phyloP scores from a whole-genome alignment of 2,888 invertebrate genomes.

The Oscheius sp. region DNA sequence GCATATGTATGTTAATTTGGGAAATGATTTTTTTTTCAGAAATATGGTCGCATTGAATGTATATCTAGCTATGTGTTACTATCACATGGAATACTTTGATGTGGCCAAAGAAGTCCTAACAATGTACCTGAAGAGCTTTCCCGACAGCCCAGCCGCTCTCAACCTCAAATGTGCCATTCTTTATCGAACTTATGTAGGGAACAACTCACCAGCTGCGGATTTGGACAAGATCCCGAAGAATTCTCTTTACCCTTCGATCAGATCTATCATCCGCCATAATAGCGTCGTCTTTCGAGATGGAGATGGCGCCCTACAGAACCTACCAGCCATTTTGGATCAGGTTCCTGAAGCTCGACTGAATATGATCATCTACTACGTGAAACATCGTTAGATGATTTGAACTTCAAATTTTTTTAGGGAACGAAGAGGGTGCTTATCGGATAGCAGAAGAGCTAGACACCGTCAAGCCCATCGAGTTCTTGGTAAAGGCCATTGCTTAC shows the following conservation, averaged over 20 bases:
- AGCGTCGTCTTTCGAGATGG: constrained; percentile 73
- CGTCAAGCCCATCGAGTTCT: constrained; percentile 91
- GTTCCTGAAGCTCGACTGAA: constrained; percentile 95
- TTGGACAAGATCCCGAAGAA: constrained; percentile 34
- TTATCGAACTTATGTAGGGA: constrained; percentile 88
- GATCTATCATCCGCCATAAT: constrained; percentile 92
- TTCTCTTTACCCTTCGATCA: constrained; percentile 79
- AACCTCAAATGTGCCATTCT: constrained; percentile 89
- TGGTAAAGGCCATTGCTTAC: constrained; percentile 93
- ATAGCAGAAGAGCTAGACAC: constrained; percentile 83
- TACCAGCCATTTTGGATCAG: constrained; percentile 90
- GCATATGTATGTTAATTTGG: constrained; percentile 83
- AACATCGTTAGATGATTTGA: constrained; percentile 75
- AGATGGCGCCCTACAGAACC: constrained; percentile 74
- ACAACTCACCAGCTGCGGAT: constrained; percentile 68
- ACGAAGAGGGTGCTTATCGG: constrained; percentile 55
- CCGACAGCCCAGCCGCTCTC: constrained; percentile 91
- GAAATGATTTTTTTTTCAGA: no score
- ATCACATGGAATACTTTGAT: constrained; percentile 97
- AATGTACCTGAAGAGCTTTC: constrained; percentile 87
- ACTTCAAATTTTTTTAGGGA: constrained; percentile 44
- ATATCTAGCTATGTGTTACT: constrained; percentile 95
- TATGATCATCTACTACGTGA: constrained; percentile 90
- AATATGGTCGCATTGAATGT: constrained; percentile 92
- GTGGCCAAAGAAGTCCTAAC: constrained; percentile 82